Conservation (phyloP, 2,888 invertebrate species). For the Chrysodeixis includens region DNA sequence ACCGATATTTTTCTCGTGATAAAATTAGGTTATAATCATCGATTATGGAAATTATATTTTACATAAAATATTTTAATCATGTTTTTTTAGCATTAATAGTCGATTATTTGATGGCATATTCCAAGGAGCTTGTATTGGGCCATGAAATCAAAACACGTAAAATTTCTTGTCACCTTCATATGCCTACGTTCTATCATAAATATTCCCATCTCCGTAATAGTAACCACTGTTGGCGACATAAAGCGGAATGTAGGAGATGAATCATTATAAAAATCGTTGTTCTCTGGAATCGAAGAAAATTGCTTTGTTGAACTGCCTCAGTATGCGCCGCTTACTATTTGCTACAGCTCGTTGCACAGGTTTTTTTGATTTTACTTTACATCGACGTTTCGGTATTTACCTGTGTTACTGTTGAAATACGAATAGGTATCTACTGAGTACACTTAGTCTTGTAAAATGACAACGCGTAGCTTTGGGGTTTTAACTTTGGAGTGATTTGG, state of each 20-base stretch:
- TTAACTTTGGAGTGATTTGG: no score
- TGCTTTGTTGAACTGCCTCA: not conserved
- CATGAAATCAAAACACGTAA: not conserved
- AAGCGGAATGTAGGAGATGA: constrained; percentile 1
- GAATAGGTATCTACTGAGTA: not conserved
- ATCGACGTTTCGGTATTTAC: not conserved
- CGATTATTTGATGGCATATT: not conserved
- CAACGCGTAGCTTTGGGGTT: not conserved
- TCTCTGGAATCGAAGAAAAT: constrained; percentile 1
- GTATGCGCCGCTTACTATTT: not conserved
- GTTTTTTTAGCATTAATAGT: not conserved
- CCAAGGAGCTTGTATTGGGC: not conserved
- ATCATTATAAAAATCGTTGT: constrained; percentile 1
- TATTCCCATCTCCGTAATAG: not conserved
- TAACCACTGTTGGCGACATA: not conserved
- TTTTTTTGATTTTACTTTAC: not conserved
- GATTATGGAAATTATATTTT: no score
- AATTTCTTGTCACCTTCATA: no score
- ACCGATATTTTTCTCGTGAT: no score
- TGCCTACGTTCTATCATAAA: not conserved
- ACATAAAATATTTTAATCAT: not conserved
- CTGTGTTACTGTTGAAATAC: not conserved
- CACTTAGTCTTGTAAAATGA: not conserved
- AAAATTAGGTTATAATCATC: no score
- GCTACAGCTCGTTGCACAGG: not conserved